These are phyloP conservation scores for Eudasyphora cyanicolor DNA, from an alignment of 2,888 invertebrate genomes.

Conservation along the genomic window DNA sequence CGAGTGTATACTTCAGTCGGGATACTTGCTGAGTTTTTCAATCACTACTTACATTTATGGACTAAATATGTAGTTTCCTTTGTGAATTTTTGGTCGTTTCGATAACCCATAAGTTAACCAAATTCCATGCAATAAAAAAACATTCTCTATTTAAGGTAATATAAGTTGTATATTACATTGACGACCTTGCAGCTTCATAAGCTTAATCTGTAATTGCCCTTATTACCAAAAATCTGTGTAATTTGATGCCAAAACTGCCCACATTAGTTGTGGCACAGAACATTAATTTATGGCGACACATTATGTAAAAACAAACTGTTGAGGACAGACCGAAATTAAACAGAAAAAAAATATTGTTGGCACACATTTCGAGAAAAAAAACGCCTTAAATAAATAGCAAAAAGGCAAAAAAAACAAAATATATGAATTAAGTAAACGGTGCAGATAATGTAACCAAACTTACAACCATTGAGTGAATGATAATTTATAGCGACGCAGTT, in stretches of 20 bases:
- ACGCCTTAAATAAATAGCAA: not conserved
- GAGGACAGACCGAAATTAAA: not conserved
- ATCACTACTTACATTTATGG: too few species aligned
- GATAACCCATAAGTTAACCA: too few species aligned
- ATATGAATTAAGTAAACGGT: not conserved
- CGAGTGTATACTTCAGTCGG: too few species aligned
- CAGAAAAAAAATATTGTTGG: not conserved
- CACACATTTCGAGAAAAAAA: not conserved
- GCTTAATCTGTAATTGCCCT: not conserved
- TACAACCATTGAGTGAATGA: not conserved
- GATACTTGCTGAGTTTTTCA: too few species aligned
- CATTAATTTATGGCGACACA: not conserved
- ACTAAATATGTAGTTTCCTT: too few species aligned
- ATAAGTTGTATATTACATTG: not conserved
- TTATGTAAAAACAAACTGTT: not conserved
- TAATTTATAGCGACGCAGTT: not conserved
- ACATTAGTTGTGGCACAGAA: not conserved
- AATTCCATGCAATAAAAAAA: too few species aligned
- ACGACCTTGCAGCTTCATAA: too few species aligned
- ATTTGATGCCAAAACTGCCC: constrained; percentile 2
- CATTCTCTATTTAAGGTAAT: not conserved
- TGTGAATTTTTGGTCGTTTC: too few species aligned
- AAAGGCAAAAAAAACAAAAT: not conserved
- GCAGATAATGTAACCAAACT: not conserved
- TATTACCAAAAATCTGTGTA: not conserved